A percentile compares a stretch with the other conserved stretches of the same genome.
phyloP scores from a whole-genome alignment of 2,797 vertebrate genomes.

The Erethizon dorsatum region DNA sequence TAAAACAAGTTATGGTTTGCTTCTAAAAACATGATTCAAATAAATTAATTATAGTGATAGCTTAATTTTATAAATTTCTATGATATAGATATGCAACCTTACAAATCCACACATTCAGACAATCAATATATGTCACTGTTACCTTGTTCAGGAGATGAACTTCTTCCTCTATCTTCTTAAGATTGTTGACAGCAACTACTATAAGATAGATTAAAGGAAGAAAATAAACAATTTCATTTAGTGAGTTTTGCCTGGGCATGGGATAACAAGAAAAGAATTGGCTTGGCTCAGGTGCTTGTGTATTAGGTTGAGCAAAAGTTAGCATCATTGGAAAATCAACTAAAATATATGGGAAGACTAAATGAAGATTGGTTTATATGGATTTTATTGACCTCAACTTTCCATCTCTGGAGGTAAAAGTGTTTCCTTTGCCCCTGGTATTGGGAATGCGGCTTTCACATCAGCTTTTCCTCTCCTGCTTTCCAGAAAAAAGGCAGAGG shows the following conservation, averaged over 20 bases:
- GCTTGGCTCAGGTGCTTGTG: neutral
- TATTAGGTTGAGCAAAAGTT: neutral
- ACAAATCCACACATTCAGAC: neutral
- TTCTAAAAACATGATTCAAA: neutral
- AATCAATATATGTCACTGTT: neutral
- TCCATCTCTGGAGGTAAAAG: neutral
- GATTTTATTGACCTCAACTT: neutral
- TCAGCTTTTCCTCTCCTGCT: neutral
- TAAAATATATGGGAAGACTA: neutral
- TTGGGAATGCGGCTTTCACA: neutral
- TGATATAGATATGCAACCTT: neutral
- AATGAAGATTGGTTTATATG: neutral
- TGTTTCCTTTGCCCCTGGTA: neutral
- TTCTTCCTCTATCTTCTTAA: neutral
- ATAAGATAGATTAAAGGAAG: neutral
- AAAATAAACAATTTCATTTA: neutral
- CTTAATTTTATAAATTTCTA: conserved; percentile 29
- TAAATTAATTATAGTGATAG: neutral
- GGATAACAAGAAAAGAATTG: neutral
- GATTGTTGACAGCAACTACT: neutral
- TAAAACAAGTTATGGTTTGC: neutral
- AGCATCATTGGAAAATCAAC: neutral
- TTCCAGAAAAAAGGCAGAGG: neutral
- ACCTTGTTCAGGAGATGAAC: neutral
- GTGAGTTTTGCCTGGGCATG: neutral